Evolutionary conservation across 2,888 invertebrate genomes (phyloP).

Genomic region (Apotomis turbidana): DNA sequence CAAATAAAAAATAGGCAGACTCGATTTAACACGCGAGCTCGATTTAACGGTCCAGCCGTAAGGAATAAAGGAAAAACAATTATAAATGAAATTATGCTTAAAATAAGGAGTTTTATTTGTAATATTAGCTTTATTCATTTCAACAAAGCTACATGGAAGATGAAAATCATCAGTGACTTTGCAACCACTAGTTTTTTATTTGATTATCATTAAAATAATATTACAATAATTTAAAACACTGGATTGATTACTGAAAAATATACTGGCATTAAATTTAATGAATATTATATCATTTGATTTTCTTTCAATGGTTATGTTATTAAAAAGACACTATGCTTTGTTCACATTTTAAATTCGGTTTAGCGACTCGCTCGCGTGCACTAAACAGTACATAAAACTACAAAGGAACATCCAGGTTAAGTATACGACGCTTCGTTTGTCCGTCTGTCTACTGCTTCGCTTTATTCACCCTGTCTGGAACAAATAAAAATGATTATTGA

Average conservation of each 20-base stretch:
- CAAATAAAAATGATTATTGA: constrained; percentile 42
- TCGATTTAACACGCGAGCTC: constrained; percentile 52
- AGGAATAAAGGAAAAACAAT: not conserved
- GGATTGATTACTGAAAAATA: no score
- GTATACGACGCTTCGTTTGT: constrained; percentile 56
- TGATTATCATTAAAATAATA: no score
- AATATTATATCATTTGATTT: no score
- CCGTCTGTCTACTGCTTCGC: constrained; percentile 38
- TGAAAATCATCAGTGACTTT: no score
- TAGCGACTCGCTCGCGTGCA: constrained; percentile 36
- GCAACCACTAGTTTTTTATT: no score
- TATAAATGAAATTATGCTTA: not conserved
- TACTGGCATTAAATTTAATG: no score
- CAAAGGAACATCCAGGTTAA: constrained; percentile 74
- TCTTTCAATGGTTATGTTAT: no score
- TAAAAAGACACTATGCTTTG: constrained; percentile 23
- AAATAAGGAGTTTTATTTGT: no score
- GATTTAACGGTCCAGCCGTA: constrained; percentile 48
- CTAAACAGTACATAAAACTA: constrained; percentile 51
- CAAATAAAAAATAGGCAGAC: constrained; percentile 57
- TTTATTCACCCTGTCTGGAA: constrained; percentile 66
- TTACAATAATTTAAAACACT: no score
- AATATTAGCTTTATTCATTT: no score
- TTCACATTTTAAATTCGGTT: constrained; percentile 52
- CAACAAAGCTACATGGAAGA: no score